Percentiles rank a stretch among this genome's conserved stretches.
These are phyloP conservation scores for Casuarius casuarius DNA, from an alignment of 2,113 vertebrate genomes.

Conservation along the genomic window DNA sequence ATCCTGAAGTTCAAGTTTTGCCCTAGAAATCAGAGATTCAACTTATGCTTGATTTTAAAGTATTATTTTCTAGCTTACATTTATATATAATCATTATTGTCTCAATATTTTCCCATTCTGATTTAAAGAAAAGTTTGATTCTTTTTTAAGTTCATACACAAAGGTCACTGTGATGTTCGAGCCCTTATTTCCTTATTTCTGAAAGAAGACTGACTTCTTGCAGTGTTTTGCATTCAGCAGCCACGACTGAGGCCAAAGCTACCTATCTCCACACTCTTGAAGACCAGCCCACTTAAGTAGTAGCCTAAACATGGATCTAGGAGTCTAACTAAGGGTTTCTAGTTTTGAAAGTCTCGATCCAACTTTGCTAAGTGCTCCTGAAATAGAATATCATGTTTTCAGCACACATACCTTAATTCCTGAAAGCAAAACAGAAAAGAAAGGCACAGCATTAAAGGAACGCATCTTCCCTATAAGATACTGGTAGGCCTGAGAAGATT, in stretches of 20 bases:
- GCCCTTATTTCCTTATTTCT: neutral
- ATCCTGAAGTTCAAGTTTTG: neutral
- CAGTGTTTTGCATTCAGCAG: neutral
- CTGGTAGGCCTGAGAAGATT: neutral
- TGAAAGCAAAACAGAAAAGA: neutral
- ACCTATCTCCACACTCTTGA: neutral
- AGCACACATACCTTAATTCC: neutral
- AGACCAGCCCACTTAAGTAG: neutral
- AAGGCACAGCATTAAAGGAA: neutral
- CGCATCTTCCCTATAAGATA: neutral
- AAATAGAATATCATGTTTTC: neutral
- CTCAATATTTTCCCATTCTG: neutral
- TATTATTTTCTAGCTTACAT: neutral
- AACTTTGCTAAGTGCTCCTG: neutral
- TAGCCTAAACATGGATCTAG: neutral
- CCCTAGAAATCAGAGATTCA: neutral
- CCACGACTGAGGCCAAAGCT: neutral
- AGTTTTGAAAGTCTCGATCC: neutral
- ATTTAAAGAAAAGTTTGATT: neutral
- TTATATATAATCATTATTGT: neutral
- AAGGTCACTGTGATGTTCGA: rapidly evolving
- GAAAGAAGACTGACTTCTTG: neutral
- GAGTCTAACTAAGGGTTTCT: neutral
- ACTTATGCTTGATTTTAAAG: neutral
- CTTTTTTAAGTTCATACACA: neutral